phyloP scores from a whole-genome alignment of 2,797 vertebrate genomes.

The Tangara arthus region DNA sequence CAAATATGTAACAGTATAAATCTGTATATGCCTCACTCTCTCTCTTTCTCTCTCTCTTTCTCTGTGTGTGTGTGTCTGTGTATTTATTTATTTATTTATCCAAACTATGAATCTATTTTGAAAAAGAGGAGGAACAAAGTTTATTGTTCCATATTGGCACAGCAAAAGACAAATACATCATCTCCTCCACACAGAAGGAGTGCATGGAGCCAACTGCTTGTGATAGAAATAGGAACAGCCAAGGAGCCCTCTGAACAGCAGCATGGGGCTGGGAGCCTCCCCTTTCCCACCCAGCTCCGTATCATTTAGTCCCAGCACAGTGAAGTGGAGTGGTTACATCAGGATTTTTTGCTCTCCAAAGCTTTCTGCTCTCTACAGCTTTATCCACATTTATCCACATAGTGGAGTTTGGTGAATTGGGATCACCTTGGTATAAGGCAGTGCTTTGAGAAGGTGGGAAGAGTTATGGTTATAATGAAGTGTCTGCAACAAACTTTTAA shows the following conservation, averaged over 20 bases:
- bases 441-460: not conserved
- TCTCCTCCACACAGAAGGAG: not conserved
- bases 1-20: not conserved
- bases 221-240: not conserved
- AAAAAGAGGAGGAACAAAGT: not conserved
- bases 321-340: not conserved
- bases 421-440: rapidly evolving
- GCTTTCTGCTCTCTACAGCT: not conserved
- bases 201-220: not conserved
- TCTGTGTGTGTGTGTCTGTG: not conserved
- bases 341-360: not conserved
- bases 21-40: too few relatives aligned
- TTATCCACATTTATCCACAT: not conserved
- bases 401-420: not conserved
- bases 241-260: not conserved
- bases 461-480: not conserved
- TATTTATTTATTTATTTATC: not conserved
- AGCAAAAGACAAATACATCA: not conserved
- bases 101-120: not conserved
- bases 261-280: not conserved
- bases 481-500: not conserved
- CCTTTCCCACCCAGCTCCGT: not conserved
- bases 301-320: not conserved
- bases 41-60: not conserved
- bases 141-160: not conserved